These are phyloP conservation scores for Neogobius melanostomus DNA, from an alignment of 2,113 vertebrate genomes.

Conservation along the genomic window DNA sequence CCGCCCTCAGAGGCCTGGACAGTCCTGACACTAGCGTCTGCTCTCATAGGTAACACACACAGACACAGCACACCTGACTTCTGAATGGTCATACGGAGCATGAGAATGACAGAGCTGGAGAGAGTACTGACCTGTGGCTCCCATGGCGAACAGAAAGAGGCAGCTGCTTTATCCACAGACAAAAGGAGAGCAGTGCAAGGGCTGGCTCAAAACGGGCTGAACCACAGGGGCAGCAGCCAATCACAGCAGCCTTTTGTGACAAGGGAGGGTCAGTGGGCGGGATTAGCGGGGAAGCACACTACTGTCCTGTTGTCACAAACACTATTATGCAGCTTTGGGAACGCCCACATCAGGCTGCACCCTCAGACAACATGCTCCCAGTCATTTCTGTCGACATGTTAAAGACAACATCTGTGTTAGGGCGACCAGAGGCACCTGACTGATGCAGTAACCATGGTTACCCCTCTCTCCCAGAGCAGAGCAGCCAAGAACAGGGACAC, in stretches of 20 bases:
- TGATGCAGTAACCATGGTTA: conserved; percentile 82
- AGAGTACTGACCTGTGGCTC: conserved; percentile 80
- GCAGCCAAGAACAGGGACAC: conserved; percentile 48
- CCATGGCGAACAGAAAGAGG: conserved; percentile 79
- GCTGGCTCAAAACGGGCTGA: conserved; percentile 56
- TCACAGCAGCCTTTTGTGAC: conserved; percentile 41
- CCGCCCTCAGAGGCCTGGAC: neutral
- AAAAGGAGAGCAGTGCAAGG: conserved; percentile 71
- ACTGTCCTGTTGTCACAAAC: conserved; percentile 43
- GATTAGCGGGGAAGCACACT: conserved; percentile 63
- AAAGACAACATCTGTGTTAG: neutral
- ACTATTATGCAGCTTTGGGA: conserved; percentile 15
- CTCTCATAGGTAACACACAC: conserved; percentile 24
- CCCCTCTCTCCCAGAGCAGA: conserved; percentile 52
- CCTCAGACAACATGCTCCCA: neutral
- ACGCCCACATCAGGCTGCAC: neutral
- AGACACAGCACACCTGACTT: conserved; percentile 10
- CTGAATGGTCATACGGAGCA: neutral
- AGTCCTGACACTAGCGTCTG: conserved; percentile 15
- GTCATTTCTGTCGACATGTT: neutral
- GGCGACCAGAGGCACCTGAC: conserved; percentile 53
- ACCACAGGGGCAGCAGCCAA: conserved; percentile 56
- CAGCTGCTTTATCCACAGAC: conserved; percentile 77
- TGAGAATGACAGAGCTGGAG: conserved; percentile 51
- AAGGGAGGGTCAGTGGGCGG: conserved; percentile 29